Percentiles rank a stretch among this genome's conserved stretches.
phyloP scores from a whole-genome alignment of 2,797 vertebrate species.

The Spheniscus humboldti region DNA sequence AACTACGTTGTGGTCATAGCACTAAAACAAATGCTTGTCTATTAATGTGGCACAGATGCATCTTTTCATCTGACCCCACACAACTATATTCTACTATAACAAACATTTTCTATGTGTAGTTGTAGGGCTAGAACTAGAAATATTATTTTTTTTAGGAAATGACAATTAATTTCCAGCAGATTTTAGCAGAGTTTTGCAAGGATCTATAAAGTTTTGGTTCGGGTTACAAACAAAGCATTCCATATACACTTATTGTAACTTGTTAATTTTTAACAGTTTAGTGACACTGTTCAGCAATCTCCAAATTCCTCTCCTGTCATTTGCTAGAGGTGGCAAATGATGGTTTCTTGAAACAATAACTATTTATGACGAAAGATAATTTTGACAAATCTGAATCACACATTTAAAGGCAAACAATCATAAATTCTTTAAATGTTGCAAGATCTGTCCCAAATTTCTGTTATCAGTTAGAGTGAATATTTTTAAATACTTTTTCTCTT shows the following conservation, averaged over 20 bases:
- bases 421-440: background rate
- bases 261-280: background rate
- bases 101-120: background rate
- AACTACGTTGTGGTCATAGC: too few species aligned
- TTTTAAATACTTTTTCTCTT: background rate
- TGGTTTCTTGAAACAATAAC: background rate
- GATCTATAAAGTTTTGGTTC: background rate
- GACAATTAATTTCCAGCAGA: background rate
- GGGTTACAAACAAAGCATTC: background rate
- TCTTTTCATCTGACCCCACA: background rate
- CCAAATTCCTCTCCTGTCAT: background rate
- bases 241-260: background rate
- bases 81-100: background rate
- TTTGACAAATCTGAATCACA: background rate
- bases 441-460: background rate
- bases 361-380: background rate
- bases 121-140: background rate
- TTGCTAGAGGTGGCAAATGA: background rate
- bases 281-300: background rate
- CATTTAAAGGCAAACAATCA: background rate
- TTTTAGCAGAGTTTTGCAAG: background rate
- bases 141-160: background rate
- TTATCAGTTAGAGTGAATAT: background rate
- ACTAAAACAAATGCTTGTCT: background rate
- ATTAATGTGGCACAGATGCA: background rate